These are phyloP conservation scores for Pipistrellus nathusii DNA, from an alignment of 2,797 vertebrate genomes.

Conservation along the genomic window DNA sequence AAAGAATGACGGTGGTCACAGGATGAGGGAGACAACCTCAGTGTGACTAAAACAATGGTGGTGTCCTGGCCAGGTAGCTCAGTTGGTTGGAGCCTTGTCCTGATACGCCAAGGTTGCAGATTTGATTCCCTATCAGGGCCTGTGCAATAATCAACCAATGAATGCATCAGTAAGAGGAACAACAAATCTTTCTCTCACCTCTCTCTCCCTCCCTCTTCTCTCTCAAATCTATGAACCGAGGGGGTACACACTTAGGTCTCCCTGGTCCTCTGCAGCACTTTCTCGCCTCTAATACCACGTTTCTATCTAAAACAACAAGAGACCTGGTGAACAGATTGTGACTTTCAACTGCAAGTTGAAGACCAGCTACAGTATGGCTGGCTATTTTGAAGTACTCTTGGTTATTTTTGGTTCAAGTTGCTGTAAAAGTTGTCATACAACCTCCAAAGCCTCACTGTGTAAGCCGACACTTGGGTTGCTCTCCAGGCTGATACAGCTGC, in stretches of 20 bases:
- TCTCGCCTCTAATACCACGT: not conserved
- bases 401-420: constrained; percentile 63
- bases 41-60: constrained; percentile 24
- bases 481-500: constrained; percentile 37
- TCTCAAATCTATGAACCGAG: not conserved
- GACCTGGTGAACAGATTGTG: not conserved
- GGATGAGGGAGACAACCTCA: not conserved
- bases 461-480: constrained; percentile 43
- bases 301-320: not conserved
- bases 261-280: not conserved
- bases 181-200: not conserved
- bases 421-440: constrained; percentile 46
- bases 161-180: not conserved
- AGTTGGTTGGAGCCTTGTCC: not conserved
- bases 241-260: not conserved
- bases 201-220: not conserved
- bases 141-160: not conserved
- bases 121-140: not conserved
- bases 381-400: not conserved
- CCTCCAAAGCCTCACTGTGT: not conserved
- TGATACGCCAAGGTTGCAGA: not conserved
- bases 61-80: not conserved
- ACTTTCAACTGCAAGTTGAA: not conserved
- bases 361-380: not conserved
- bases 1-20: constrained; percentile 48